Evolutionary conservation across 2,888 invertebrate genomes (phyloP).

Genomic region (Machimus rusticus): DNA sequence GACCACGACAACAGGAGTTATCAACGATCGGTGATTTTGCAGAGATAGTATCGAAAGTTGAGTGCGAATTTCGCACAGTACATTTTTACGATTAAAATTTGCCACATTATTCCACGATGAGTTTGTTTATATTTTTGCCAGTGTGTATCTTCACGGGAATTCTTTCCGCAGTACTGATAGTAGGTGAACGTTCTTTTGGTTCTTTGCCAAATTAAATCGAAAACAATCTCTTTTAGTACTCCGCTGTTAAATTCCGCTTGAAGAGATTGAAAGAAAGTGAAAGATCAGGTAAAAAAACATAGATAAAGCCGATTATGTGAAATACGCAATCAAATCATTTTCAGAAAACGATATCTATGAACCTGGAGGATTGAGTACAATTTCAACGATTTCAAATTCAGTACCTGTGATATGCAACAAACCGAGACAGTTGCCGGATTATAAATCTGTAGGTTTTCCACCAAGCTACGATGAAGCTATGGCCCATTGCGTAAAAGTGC

Average conservation of each 20-base stretch:
- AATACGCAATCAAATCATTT: not conserved
- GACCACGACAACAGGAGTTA: not conserved
- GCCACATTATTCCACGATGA: not conserved
- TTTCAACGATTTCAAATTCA: not conserved
- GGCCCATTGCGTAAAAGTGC: not conserved
- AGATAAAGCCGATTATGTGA: not conserved
- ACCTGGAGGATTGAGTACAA: not conserved
- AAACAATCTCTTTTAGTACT: not conserved
- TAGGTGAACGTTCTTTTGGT: not conserved
- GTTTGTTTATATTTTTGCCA: not conserved
- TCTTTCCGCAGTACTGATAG: not conserved
- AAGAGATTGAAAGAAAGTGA: not conserved
- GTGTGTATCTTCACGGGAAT: slow-evolving; percentile 3
- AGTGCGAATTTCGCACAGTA: not conserved
- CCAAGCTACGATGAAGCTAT: slow-evolving; percentile 20
- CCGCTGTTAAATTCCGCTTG: not conserved
- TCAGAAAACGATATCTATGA: not conserved
- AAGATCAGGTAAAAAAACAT: not conserved
- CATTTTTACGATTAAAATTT: not conserved
- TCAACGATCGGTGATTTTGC: not conserved
- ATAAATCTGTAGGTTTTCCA: not conserved
- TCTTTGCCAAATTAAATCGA: not conserved
- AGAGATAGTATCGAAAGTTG: not conserved
- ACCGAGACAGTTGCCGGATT: not conserved
- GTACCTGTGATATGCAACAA: not conserved